Conservation (phyloP, 2,113 vertebrate genomes). For the Orientallactaga bullata region DNA sequence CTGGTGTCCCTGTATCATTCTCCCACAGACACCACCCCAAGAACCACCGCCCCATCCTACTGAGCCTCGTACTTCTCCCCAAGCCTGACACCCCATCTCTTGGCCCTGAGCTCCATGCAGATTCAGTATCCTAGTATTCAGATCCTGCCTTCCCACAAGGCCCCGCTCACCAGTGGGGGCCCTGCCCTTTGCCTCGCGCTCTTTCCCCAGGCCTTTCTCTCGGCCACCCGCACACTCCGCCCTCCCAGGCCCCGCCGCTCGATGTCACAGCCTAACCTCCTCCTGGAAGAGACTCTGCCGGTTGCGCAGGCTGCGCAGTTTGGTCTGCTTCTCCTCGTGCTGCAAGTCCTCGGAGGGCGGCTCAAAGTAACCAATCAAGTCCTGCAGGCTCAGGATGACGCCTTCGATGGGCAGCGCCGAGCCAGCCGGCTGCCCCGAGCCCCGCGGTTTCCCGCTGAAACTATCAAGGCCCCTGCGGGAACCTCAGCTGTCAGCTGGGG, state of each 20-base stretch:
- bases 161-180: background rate
- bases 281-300: constrained; percentile 97
- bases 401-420: constrained; percentile 91
- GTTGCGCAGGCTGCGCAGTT: constrained; percentile 94
- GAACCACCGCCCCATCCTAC: background rate
- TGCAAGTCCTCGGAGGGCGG: constrained; percentile 94
- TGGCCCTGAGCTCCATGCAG: too few relatives aligned
- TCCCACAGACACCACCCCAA: background rate
- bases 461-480: constrained; percentile 91
- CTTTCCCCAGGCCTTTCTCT: background rate
- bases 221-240: background rate
- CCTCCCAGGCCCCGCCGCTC: background rate
- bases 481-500: background rate
- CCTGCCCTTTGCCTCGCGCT: rapidly evolving
- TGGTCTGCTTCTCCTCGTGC: constrained; percentile 96
- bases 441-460: constrained; percentile 91
- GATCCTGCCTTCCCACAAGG: background rate
- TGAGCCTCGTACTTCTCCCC: background rate
- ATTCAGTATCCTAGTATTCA: rapidly evolving
- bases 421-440: constrained; percentile 81
- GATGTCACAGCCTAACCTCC: constrained; percentile 87
- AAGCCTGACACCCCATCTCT: too few relatives aligned
- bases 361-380: constrained; percentile 95
- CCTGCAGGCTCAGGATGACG: constrained; percentile 94
- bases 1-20: background rate